Conservation (phyloP, 2,113 vertebrate species). For the Lamprologus callipterus region DNA sequence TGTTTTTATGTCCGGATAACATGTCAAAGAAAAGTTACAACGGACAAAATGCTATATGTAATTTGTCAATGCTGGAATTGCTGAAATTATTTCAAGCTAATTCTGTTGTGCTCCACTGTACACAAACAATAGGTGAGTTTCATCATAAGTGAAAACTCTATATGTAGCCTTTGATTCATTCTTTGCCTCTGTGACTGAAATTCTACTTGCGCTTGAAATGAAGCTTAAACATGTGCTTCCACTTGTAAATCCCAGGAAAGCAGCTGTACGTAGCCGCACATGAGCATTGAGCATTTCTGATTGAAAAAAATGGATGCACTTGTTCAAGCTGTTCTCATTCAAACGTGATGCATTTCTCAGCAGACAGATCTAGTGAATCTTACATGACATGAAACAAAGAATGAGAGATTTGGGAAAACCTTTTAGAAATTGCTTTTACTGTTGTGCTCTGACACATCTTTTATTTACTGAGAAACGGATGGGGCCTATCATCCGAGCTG, state of each 20-base stretch:
- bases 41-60: neutral
- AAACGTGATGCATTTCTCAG: slow-evolving; percentile 14
- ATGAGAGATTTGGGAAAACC: slow-evolving; percentile 41
- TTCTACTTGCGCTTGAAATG: neutral
- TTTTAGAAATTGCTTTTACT: slow-evolving; percentile 23
- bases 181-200: neutral
- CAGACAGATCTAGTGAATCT: slow-evolving; percentile 3
- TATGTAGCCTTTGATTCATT: neutral
- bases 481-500: slow-evolving; percentile 24
- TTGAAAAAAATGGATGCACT: neutral
- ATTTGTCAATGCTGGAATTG: neutral
- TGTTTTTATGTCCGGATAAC: neutral
- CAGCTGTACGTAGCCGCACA: neutral
- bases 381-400: slow-evolving; percentile 34
- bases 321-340: slow-evolving; percentile 6
- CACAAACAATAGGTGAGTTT: neutral
- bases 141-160: neutral
- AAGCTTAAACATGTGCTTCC: neutral
- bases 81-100: neutral
- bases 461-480: slow-evolving; percentile 33
- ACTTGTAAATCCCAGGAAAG: slow-evolving; percentile 21
- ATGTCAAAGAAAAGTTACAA: neutral
- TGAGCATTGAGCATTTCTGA: slow-evolving; percentile 4
- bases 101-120: neutral
- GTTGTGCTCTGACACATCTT: slow-evolving; percentile 21